Evolutionary conservation across 2,113 vertebrate species (phyloP).

Genomic region (Istiophorus platypterus): DNA sequence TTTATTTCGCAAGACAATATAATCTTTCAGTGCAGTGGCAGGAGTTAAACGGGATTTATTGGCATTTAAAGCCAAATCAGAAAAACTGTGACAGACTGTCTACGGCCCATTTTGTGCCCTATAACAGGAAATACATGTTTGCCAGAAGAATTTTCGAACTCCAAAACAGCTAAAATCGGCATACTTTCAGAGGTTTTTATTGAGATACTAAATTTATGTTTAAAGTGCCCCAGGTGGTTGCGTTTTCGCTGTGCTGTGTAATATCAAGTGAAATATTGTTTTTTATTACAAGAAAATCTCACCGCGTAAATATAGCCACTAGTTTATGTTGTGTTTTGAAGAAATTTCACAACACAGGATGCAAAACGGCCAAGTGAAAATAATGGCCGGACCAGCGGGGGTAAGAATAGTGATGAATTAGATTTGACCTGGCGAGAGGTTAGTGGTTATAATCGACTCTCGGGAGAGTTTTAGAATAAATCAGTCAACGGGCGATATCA

Average conservation of each 20-base stretch:
- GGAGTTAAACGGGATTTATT: slow-evolving; percentile 4
- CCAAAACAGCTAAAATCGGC: slow-evolving; percentile 34
- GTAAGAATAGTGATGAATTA: neutral
- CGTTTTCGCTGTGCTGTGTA: slow-evolving; percentile 37
- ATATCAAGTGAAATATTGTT: slow-evolving; percentile 38
- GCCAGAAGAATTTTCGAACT: slow-evolving; percentile 11
- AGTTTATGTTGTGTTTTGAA: slow-evolving; percentile 8
- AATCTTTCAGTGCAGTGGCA: neutral
- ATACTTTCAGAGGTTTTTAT: slow-evolving; percentile 42
- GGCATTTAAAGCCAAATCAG: slow-evolving; percentile 15
- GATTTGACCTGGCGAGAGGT: neutral
- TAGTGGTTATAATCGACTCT: slow-evolving; percentile 3
- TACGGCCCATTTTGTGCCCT: neutral
- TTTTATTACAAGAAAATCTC: slow-evolving; percentile 6
- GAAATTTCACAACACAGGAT: neutral
- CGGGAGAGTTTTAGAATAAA: neutral
- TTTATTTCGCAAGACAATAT: slow-evolving; percentile 12
- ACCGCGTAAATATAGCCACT: neutral
- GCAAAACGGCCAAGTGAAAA: slow-evolving; percentile 3
- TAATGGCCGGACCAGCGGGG: neutral
- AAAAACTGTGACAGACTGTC: slow-evolving; percentile 12
- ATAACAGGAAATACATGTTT: slow-evolving; percentile 24
- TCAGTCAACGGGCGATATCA: too few species aligned
- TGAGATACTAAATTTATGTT: slow-evolving; percentile 34
- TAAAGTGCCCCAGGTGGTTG: slow-evolving; percentile 20